Evolutionary conservation across 2,113 vertebrate genomes (phyloP).

Genomic region (Prunella himalayana): DNA sequence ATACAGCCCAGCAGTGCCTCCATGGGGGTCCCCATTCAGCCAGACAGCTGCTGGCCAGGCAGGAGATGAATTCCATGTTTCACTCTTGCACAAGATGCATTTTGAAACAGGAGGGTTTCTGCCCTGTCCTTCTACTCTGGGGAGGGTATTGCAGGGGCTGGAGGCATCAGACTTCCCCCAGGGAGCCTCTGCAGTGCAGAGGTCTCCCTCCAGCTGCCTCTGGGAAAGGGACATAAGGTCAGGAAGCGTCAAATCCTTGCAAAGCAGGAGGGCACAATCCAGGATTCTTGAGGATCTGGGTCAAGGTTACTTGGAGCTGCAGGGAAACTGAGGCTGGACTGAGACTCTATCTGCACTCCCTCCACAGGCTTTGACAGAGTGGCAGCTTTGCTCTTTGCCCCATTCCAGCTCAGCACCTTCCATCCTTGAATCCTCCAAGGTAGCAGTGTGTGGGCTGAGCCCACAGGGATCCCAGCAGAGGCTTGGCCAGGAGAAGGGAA

Average conservation of each 20-base stretch:
- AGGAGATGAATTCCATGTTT: background rate
- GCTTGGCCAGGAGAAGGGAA: background rate
- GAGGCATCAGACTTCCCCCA: background rate
- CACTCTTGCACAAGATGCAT: background rate
- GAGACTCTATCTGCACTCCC: background rate
- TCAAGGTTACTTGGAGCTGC: background rate
- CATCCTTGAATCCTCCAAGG: background rate
- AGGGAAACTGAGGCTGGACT: background rate
- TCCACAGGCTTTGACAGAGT: background rate
- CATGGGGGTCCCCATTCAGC: background rate
- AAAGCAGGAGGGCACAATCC: background rate
- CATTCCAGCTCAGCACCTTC: rapidly evolving
- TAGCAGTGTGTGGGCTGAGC: rapidly evolving
- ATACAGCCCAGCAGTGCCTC: background rate
- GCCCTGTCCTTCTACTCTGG: background rate
- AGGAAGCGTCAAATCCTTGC: background rate
- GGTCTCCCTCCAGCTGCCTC: background rate
- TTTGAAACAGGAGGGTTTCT: background rate
- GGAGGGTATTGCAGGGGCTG: background rate
- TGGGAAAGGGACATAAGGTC: background rate
- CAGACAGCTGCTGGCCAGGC: background rate
- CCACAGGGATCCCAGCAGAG: rapidly evolving
- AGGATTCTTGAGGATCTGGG: background rate
- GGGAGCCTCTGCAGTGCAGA: background rate
- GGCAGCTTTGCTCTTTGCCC: background rate